Conservation (phyloP, 2,797 vertebrate species). For the Schizopygopsis malacanthus region DNA sequence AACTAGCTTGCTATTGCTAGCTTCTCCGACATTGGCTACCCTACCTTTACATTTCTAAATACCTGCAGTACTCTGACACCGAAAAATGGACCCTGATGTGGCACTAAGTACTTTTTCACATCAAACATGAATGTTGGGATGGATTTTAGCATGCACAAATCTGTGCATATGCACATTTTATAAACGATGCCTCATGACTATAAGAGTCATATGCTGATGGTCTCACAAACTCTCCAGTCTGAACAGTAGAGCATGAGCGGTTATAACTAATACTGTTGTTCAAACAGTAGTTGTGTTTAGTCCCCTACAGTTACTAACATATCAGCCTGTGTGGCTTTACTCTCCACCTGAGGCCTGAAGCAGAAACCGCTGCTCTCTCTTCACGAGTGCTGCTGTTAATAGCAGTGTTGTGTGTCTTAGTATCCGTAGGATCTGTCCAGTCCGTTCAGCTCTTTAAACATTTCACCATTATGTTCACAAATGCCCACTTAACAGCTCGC, state of each 20-base stretch:
- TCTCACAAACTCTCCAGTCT: neutral
- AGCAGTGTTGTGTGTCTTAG: neutral
- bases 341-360: neutral
- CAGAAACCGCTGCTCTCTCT: neutral
- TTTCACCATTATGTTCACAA: neutral
- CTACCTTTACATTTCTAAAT: too few relatives aligned
- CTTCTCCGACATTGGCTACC: too few relatives aligned
- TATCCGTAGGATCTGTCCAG: neutral
- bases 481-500: neutral
- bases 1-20: too few relatives aligned
- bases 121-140: too few relatives aligned
- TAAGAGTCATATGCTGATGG: neutral
- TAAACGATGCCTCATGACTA: too few relatives aligned
- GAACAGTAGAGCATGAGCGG: neutral
- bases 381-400: neutral
- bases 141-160: too few relatives aligned
- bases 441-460: neutral
- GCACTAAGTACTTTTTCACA: too few relatives aligned
- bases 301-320: neutral
- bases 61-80: too few relatives aligned
- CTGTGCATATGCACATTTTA: too few relatives aligned
- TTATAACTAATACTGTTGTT: too few relatives aligned
- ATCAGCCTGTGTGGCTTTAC: neutral
- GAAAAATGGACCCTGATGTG: too few relatives aligned
- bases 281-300: neutral